Evolutionary conservation across 2,888 invertebrate species (phyloP), one percentile per base, ranked within the genome.

Genomic region (Agonopterix arenella): DNA sequence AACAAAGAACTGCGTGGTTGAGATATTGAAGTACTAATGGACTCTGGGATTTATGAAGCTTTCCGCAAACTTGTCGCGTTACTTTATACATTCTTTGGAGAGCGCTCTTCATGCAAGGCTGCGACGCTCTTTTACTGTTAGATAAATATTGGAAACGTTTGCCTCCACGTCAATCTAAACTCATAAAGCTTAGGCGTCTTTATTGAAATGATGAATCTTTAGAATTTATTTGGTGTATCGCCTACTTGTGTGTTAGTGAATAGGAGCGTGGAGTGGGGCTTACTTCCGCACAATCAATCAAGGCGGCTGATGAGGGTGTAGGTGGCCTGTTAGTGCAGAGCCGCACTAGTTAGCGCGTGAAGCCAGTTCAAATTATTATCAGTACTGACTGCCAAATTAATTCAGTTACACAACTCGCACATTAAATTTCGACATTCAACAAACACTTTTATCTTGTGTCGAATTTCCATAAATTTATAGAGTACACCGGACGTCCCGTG

Each of bases 271-370:
- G 60, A 64, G 68, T 68, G 67, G 59, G 76, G 75, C 71, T 84
- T 83, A 80, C 76, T 80, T 80, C 80, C 80, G 73, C 76, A 76
- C 77, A 81, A 81, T 84, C 80, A 80, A 81, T 84, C 84, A 80
- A 77, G 74, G 71, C 73, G 68, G 66, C 73, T 74, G 76, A 79
- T 78, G 77, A 78, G 76, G 73, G 75, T 69, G 74, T 69, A 10
- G 40, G 40, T 70, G 68, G 65, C 66, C 69, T 65, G 71, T 66
- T 75, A 69, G 70, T 69, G 68, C 68, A 64, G 69, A 73, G 66
- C 70, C 66, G 62, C 66, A 68, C 68, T 71, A 68, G 70, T 72
- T 68, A 69, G 73, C 69, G 74, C 68, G 64, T 69, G 61, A 61
- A 68, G 58, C 66, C 69, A 66, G 71, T 70, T 62, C 60, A 73